These are phyloP conservation scores for Plectropomus leopardus DNA, from an alignment of 2,113 vertebrate genomes.

Conservation along the genomic window DNA sequence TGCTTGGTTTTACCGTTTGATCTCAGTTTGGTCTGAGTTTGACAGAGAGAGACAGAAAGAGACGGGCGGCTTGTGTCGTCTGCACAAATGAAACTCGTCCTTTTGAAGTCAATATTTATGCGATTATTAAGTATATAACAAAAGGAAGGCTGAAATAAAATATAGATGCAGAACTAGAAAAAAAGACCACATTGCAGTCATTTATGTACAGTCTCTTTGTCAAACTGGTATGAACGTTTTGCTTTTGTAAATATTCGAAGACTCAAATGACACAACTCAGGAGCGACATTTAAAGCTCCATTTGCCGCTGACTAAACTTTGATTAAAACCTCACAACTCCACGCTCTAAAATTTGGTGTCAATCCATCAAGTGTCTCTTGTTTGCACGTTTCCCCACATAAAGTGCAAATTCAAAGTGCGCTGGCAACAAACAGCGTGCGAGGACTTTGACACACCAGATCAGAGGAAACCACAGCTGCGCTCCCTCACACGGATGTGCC, in stretches of 20 bases:
- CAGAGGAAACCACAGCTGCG: conserved; percentile 61
- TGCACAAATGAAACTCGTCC: background rate
- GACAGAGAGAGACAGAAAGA: too few species aligned
- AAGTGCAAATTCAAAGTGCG: conserved; percentile 40
- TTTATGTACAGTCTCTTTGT: background rate
- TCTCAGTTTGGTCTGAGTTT: too few species aligned
- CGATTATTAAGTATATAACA: background rate
- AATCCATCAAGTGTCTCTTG: conserved; percentile 19
- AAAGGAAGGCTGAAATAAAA: background rate
- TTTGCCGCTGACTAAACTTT: conserved; percentile 4
- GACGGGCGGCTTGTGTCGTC: background rate
- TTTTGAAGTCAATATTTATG: background rate
- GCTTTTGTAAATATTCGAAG: conserved; percentile 4
- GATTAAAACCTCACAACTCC: conserved; percentile 12
- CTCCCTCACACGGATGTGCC: conserved; percentile 45
- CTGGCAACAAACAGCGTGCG: conserved; percentile 56
- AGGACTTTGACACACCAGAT: conserved; percentile 65
- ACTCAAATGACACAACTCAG: background rate
- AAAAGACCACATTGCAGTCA: background rate
- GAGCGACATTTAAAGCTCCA: background rate
- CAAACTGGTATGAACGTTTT: background rate
- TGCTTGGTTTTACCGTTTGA: too few species aligned
- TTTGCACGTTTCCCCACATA: conserved; percentile 29
- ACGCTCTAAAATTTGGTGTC: conserved; percentile 17
- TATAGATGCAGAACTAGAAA: background rate